Conservation (phyloP, 92 coral and sea anemone species). For the Umimayanthus chanpuru region DNA sequence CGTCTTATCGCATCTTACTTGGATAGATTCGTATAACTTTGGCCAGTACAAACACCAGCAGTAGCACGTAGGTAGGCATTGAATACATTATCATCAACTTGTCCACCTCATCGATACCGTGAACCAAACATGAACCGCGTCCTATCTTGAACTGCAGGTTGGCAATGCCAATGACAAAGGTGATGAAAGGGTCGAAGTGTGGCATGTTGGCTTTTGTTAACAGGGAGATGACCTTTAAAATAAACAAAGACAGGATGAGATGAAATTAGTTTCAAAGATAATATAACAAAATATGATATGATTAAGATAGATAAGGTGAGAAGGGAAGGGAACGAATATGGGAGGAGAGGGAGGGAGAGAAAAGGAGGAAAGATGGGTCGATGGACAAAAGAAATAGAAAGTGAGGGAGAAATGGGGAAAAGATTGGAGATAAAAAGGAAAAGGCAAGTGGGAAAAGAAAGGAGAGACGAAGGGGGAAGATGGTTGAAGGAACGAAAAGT, state of each 20-base stretch:
- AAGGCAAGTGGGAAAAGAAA: not conserved
- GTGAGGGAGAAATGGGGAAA: too few relatives aligned
- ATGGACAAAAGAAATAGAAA: too few relatives aligned
- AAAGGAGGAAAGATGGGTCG: too few relatives aligned
- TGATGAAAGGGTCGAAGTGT: slow-evolving; percentile 34
- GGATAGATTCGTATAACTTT: slow-evolving; percentile 33
- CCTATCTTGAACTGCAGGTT: slow-evolving; percentile 34
- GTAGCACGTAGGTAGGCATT: slow-evolving; percentile 22
- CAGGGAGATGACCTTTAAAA: slow-evolving; percentile 36
- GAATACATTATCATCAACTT: slow-evolving; percentile 42
- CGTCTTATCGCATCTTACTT: slow-evolving; percentile 17
- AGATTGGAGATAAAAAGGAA: not conserved
- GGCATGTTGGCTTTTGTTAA: slow-evolving; percentile 32
- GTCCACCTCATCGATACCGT: slow-evolving; percentile 36
- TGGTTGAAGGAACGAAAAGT: too few relatives aligned
- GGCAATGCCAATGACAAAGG: slow-evolving; percentile 29
- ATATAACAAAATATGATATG: not conserved
- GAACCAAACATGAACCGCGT: slow-evolving; percentile 12
- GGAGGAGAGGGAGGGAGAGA: too few relatives aligned
- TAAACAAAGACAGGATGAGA: not conserved
- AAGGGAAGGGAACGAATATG: not conserved
- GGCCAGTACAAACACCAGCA: slow-evolving; percentile 36
- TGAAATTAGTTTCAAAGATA: not conserved
- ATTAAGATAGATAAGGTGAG: not conserved
- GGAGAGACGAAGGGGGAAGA: not conserved